Base-by-base conservation (phyloP, 2,113 vertebrate species). In the Pollimyrus isidori region DNA sequence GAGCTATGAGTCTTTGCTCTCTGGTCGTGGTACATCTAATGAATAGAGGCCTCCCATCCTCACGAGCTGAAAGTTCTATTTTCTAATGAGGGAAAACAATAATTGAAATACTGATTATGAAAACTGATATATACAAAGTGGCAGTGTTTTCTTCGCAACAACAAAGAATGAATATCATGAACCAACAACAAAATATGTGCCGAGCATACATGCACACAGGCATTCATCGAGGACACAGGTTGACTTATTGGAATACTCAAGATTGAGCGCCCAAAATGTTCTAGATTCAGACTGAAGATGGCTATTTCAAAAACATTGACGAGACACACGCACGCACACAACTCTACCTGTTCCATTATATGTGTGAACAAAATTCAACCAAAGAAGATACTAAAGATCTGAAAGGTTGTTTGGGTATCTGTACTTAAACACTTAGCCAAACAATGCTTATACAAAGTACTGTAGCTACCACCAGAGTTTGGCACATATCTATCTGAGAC, bases 391-490 rank as follows among this genome's bases (percentile, higher is more conserved):
- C 26, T 89, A 69, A 88, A 49, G 65, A 90, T 83, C 11, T 65
- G 76, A 53, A 50, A 26, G 46, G 39, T 49, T 53, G n/a, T 56
- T 46, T 50, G 48, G 73, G 35, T 26, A 73, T 50, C 30, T 58
- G 39, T 86, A 80, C 42, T 86, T 90, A 56, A 30, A 69, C 48
- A 80, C 53, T n/a, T 82, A 87, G 89, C 56, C 45, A 46, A 90
- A 80, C 88, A 73, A 92, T 65, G 90, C 89, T 90, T 90, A 82
- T 87, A 90, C 89, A 87, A 91, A 89, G 90, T 90, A 92, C 91
- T 92, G 91, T 90, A 91, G 92, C 92, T 93, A 93, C 90, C 88
- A 92, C 92, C 92, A 92, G 89, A 92, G 91, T 93, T 93, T 93
- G 92, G 92, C 93, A 93, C 92, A 58, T 86, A 92, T 89, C 89